Percentiles rank a stretch among this genome's conserved stretches.
phyloP scores from a whole-genome alignment of 53 echinoderm and acorn worm genomes.

The Henricia sp. region DNA sequence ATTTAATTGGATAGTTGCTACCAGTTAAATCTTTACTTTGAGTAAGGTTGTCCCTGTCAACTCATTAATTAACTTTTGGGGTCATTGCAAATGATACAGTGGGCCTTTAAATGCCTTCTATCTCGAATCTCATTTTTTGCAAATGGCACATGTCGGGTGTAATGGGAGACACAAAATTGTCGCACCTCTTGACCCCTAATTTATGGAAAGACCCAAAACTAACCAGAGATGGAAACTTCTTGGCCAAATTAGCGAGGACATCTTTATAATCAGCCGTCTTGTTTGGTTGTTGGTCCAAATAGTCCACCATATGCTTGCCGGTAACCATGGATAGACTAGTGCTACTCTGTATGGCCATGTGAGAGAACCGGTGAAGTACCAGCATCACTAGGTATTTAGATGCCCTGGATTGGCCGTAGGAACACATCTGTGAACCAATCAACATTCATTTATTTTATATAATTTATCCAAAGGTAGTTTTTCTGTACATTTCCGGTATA shows the following conservation, averaged over 20 bases:
- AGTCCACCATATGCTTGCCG: not conserved
- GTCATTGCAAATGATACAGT: too few species aligned
- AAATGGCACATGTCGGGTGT: not conserved
- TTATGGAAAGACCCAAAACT: not conserved
- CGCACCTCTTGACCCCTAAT: not conserved
- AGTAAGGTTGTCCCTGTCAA: too few species aligned
- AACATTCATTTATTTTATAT: too few species aligned
- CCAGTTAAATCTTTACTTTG: too few species aligned
- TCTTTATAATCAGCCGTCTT: not conserved
- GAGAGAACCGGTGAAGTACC: conserved; percentile 17
- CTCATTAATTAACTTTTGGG: too few species aligned
- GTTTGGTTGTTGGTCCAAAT: conserved; percentile 2
- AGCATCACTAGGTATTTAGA: conserved; percentile 42
- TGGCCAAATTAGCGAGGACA: not conserved
- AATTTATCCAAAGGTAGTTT: too few species aligned
- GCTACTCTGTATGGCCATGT: conserved; percentile 14
- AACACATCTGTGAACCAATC: conserved; percentile 18
- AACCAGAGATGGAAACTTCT: not conserved
- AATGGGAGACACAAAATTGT: too few species aligned
- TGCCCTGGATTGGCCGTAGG: conserved; percentile 16
- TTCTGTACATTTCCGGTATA: too few species aligned
- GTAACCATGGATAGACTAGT: not conserved
- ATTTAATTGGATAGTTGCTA: too few species aligned
- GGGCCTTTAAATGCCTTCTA: too few species aligned
- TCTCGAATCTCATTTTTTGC: too few species aligned